Evolutionary conservation across 2,797 vertebrate genomes (phyloP), one percentile per base, ranked within the genome.

Genomic region (Labeo calbasu): DNA sequence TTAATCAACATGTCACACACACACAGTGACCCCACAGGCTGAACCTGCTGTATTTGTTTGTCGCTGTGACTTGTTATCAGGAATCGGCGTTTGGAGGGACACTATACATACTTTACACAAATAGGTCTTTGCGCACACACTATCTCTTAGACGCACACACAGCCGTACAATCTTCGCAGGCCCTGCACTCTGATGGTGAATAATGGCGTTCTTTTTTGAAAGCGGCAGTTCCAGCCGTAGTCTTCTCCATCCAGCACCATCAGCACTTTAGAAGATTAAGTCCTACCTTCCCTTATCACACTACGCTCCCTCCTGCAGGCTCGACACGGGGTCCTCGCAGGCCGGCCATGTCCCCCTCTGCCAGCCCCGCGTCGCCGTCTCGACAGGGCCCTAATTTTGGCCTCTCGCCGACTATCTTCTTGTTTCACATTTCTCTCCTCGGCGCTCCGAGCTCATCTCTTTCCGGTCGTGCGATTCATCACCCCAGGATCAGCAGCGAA

Each of bases 251-350:
- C 85, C 85, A 72, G 87, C 87, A 85, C 88, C 86, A 90, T 90
- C 90, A 90, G 90, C 89, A 84, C 87, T 90, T 86, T 87, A 86
- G 85, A 81, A 90, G 89, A 90, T 91, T 90, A 91, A 90, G 88
- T 87, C 87, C 87, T 89, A 78, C 84, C 83, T 87, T 86, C 75
- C 51, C 86, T 90, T 90, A 91, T 91, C 89, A 11, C 53, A 57
- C 46, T 23, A 48, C 28, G 43, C 83, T 83, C 80, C 46, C 55
- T 63, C 81, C 43, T 84, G 69, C 84, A 70, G 83, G 43, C 83
- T 85, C 76, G 53, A 69, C 66, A 66, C 68, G 48, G 78, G 76
- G 82, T 76, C 81, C 32, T 84, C 46, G 43, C 85, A 77, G 83
- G 66, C 84, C 75, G 70, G 57, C 59, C 73, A 21, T 55, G 57